Conservation (phyloP, 2,113 vertebrate genomes). For the Procavia capensis region DNA sequence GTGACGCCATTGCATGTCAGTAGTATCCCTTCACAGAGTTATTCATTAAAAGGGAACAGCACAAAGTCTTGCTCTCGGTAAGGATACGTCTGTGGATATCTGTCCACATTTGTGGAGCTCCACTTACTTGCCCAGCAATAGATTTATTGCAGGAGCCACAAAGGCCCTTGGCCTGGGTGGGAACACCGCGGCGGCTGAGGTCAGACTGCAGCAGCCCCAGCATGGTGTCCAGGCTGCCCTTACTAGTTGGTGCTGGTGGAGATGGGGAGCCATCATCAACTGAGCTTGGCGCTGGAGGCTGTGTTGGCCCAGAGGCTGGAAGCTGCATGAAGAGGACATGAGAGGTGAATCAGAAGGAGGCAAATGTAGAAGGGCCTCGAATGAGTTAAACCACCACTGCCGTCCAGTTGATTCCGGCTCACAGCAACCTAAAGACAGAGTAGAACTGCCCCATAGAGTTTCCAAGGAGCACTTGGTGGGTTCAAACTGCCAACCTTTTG, state of each 20-base stretch:
- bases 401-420: no score
- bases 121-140: conserved; percentile 93
- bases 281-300: conserved; percentile 55
- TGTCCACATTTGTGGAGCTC: neutral
- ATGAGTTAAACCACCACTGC: no score
- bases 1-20: neutral
- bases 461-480: no score
- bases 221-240: conserved; percentile 94
- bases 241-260: conserved; percentile 65
- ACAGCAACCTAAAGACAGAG: no score
- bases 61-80: neutral
- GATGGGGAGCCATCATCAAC: conserved; percentile 42
- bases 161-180: conserved; percentile 93
- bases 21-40: neutral
- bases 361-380: neutral
- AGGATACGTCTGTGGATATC: neutral
- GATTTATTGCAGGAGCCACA: conserved; percentile 94
- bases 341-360: conserved; percentile 19
- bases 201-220: conserved; percentile 95
- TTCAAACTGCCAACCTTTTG: no score
- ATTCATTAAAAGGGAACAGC: neutral
- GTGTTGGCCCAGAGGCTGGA: conserved; percentile 68
- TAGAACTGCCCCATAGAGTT: no score
- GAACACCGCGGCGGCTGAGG: conserved; percentile 93
- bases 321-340: conserved; percentile 51